Conservation (phyloP, 2,888 invertebrate genomes). For the Torymus tubicola region DNA sequence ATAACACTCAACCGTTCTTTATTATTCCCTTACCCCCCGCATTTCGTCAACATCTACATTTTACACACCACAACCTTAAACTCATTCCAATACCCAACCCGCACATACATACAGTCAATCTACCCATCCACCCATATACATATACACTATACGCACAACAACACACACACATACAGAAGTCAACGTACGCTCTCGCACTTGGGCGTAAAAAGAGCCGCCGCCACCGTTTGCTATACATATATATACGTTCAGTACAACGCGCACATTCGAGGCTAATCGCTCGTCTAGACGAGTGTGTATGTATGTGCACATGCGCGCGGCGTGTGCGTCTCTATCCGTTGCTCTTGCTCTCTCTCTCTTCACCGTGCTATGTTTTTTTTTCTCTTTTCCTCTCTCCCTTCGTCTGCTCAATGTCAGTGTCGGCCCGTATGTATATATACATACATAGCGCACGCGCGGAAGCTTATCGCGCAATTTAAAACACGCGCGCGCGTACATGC, state of each 20-base stretch:
- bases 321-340: not conserved
- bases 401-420: constrained; percentile 40
- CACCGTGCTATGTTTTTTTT: constrained; percentile 4
- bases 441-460: not conserved
- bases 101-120: too few species aligned
- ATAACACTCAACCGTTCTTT: too few species aligned
- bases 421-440: not conserved
- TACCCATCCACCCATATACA: too few species aligned
- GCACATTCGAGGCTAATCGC: not conserved
- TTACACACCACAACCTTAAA: too few species aligned
- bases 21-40: too few species aligned
- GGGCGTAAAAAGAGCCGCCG: not conserved
- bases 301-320: not conserved
- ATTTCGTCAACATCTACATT: too few species aligned
- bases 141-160: too few species aligned
- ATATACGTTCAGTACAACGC: not conserved
- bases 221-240: not conserved
- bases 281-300: constrained; percentile 35
- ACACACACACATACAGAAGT: too few species aligned
- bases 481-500: not conserved
- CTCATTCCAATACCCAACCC: too few species aligned
- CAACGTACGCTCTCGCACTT: too few species aligned
- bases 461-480: constrained; percentile 27
- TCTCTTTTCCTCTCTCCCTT: not conserved
- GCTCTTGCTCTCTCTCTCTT: not conserved